Evolutionary conservation across 2,888 invertebrate genomes (phyloP).

Genomic region (Xestia sexstrigata): DNA sequence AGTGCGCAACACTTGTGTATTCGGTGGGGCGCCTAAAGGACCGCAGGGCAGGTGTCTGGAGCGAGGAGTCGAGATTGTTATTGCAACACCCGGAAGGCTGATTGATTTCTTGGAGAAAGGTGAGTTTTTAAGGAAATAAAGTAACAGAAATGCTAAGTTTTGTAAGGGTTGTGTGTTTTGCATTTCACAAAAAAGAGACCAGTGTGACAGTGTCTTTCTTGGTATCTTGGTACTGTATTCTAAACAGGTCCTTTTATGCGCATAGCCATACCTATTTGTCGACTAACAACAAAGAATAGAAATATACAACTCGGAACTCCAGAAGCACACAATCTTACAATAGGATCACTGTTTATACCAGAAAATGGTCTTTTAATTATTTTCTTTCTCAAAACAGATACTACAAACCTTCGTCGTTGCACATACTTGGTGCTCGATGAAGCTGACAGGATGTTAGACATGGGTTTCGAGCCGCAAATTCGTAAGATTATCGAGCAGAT

Average conservation of each 20-base stretch:
- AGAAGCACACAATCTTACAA: neutral
- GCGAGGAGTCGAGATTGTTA: slow-evolving; percentile 97
- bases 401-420: slow-evolving; percentile 95
- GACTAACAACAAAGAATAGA: neutral
- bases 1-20: slow-evolving; percentile 98
- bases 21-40: slow-evolving; percentile 99
- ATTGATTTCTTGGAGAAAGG: slow-evolving; percentile 98
- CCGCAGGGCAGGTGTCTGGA: slow-evolving; percentile 96
- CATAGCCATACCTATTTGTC: neutral
- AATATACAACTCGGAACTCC: neutral
- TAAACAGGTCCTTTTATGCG: neutral
- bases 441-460: slow-evolving; percentile 99
- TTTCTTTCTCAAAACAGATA: slow-evolving; percentile 78
- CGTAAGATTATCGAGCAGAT: slow-evolving; percentile 98
- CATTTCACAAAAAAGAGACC: neutral
- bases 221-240: neutral
- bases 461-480: slow-evolving; percentile 99
- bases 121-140: slow-evolving; percentile 55
- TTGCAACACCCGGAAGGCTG: slow-evolving; percentile 98
- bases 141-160: neutral
- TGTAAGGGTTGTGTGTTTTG: neutral
- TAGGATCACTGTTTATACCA: neutral
- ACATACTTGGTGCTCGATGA: slow-evolving; percentile 96
- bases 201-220: neutral
- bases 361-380: neutral